Percentiles rank a stretch among this genome's conserved stretches.
Evolutionary conservation across 1,140 invertebrate genomes (phyloP).

Genomic region (Hormaphis cornu): DNA sequence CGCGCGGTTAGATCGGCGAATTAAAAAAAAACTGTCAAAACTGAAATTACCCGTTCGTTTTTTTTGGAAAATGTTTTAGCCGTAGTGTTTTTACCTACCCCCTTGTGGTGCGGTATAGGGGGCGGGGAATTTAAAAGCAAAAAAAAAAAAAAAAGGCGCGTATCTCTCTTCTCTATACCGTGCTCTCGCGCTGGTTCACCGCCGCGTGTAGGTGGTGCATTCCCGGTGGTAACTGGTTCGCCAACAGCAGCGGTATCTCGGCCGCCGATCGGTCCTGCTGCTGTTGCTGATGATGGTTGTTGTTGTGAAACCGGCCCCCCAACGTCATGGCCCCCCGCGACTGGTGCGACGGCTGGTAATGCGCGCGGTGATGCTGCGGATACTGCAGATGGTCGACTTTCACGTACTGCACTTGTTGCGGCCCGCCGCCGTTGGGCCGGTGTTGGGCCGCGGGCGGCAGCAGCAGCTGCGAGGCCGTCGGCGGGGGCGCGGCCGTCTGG

Average conservation of each 20-base stretch:
- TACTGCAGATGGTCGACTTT: not conserved
- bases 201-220: constrained; percentile 32
- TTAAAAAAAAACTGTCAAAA: too few relatives aligned
- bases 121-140: too few relatives aligned
- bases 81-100: too few relatives aligned
- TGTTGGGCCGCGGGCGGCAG: not conserved
- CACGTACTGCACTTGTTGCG: constrained; percentile 1
- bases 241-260: constrained; percentile 44
- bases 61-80: too few relatives aligned
- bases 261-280: constrained; percentile 47
- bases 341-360: not conserved
- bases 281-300: constrained; percentile 52
- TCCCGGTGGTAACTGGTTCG: constrained; percentile 42
- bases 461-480: not conserved
- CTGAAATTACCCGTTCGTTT: too few relatives aligned
- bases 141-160: too few relatives aligned
- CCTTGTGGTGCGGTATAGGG: too few relatives aligned
- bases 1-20: too few relatives aligned
- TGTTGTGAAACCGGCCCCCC: constrained; percentile 37
- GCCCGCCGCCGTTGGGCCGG: not conserved
- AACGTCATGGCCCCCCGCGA: not conserved
- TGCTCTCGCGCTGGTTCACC: constrained; percentile 43
- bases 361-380: not conserved
- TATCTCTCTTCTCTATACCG: constrained; percentile 36
- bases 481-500: constrained; percentile 43